Base-by-base conservation (phyloP, 2,888 invertebrate species). In the Dolichopus griseipennis region DNA sequence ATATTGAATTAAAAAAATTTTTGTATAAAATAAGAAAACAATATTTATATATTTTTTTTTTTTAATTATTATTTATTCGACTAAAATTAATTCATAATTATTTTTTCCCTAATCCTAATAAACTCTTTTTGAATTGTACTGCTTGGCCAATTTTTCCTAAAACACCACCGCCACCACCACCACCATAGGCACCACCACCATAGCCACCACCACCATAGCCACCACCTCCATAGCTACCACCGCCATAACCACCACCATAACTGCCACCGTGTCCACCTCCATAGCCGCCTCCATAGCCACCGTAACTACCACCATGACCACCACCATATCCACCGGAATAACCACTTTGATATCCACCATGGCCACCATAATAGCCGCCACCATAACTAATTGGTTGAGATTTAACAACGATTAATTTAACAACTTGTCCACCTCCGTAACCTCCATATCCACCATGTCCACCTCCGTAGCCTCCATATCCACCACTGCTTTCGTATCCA, bases 241-340 rank as follows among this genome's bases (percentile, higher is more conserved):
- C 52, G 18, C 18, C 18, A 18, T 18, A 52, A 2, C 52, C 52
- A 18, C 52, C 52, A 6, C 12, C 52, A 18, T 37, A 37, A 37
- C 52, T 12, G 41, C 74, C 76, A 66, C 67, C 71, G 2, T 67
- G 69, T 20, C 66, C 66, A n/a, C 68, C 67, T 66, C 70, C 70
- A 22, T 70, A 69, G 15, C 68, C 69, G 34, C 70, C 52, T 22
- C 62, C 20, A 12, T 67, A 70, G 2, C 72, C 69, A 62, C 27
- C 27, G 5, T 27, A 27, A 4, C 27, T 5, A 27, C 27, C 27
- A 27, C 2, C 27, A 27, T 18, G 9, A 52, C 15, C 52, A 52
- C 52, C 52, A 2, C 2, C 52, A 6, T n/a, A 15, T 18, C 52
- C 52, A 18, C 52, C 52, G 18, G 2, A 1, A 52, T 18, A 52